Conservation (phyloP, 2,113 vertebrate genomes). For the Mugil cephalus region DNA sequence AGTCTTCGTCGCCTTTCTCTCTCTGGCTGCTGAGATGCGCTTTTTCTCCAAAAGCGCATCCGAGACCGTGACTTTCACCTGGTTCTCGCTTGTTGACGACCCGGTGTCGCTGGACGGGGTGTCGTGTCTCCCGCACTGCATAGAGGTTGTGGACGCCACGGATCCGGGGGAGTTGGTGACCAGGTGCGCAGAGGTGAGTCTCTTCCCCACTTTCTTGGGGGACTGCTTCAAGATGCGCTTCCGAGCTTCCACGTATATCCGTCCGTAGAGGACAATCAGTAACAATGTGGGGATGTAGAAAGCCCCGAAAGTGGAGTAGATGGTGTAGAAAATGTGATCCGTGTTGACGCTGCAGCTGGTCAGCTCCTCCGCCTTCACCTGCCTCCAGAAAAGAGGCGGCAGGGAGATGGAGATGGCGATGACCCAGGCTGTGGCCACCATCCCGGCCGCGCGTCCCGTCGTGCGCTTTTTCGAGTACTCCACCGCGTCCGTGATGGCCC, state of each 20-base stretch:
- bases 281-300: conserved; percentile 98
- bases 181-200: conserved; percentile 92
- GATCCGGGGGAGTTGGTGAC: conserved; percentile 93
- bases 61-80: conserved; percentile 94
- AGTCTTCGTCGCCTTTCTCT: conserved; percentile 97
- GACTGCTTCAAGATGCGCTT: conserved; percentile 95
- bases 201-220: conserved; percentile 91
- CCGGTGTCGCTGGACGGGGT: conserved; percentile 87
- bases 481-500: conserved; percentile 98
- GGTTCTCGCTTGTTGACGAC: conserved; percentile 88
- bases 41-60: conserved; percentile 96
- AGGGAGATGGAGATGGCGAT: conserved; percentile 98
- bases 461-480: conserved; percentile 97
- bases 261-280: conserved; percentile 94
- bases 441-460: conserved; percentile 89
- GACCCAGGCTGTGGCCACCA: conserved; percentile 95
- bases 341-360: conserved; percentile 93
- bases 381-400: conserved; percentile 97
- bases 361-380: conserved; percentile 91
- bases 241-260: conserved; percentile 96
- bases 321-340: conserved; percentile 96
- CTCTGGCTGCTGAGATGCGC: conserved; percentile 94
- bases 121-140: conserved; percentile 89
- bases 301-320: conserved; percentile 97
- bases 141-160: conserved; percentile 87